These are phyloP conservation scores for Hyposmocoma kahamanoa DNA, from an alignment of 1,140 invertebrate genomes.

Conservation along the genomic window DNA sequence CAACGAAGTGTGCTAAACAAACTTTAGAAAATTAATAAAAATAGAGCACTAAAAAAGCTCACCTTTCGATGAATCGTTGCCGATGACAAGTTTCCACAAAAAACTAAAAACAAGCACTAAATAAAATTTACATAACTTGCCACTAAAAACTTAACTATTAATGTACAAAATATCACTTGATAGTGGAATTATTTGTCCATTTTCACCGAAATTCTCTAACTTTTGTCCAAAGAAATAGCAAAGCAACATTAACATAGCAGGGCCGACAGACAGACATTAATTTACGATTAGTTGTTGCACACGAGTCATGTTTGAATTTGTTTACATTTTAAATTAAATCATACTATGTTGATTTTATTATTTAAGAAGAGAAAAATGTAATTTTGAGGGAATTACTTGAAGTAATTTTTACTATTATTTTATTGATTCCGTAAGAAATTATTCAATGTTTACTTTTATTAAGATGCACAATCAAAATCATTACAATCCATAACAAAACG, in stretches of 20 bases:
- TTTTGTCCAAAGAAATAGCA: slow-evolving; percentile 1
- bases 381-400: no score
- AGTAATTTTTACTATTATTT: no score
- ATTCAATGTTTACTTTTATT: no score
- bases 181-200: neutral
- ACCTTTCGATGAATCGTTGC: neutral
- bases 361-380: no score
- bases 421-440: no score
- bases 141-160: neutral
- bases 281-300: neutral
- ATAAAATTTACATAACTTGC: neutral
- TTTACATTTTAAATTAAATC: no score
- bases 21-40: neutral
- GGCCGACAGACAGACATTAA: neutral
- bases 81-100: neutral
- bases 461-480: no score
- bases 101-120: neutral
- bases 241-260: neutral
- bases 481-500: no score
- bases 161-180: no score
- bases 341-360: no score
- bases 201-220: neutral
- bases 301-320: no score
- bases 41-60: slow-evolving; percentile 2
- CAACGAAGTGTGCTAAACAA: neutral